Base-by-base conservation (phyloP, 1,140 invertebrate genomes). In the Branchinecta lindahli region DNA sequence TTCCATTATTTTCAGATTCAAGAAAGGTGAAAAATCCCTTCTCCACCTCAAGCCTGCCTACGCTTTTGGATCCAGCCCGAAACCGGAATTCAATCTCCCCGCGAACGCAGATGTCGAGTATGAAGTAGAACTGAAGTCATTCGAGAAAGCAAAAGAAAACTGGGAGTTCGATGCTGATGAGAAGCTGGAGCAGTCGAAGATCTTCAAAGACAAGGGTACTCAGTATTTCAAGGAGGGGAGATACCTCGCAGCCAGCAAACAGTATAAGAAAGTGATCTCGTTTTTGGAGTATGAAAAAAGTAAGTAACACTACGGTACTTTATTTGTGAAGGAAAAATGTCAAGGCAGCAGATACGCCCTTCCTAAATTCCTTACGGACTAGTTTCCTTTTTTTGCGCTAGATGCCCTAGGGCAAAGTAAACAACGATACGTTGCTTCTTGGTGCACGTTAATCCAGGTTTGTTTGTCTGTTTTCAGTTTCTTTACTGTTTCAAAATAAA, bases 171-270 rank as follows among this genome's bases (percentile, higher is more conserved):
- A 90, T 71, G 81, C 78, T 15, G 77, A 82, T 8, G 88, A 96
- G 76, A 91, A 90, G 76, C 74, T 98, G 18, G 86, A 90, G 69
- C 86, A 91, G 75, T 86, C 90, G 0, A 87, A 88, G 77, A 80
- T 88, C 7, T 87, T 85, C 65, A 98, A 98, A 81, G 88, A 90
- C 68, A 95, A 92, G 79, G 95, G 94, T 68, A 96, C 92, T 0
- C 84, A 85, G 52, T 97, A 91, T 78, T 96, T 96, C 75, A 95
- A 94, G 78, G 80, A 82, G 4, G 84, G 81, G 68, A 92, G 94
- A 76, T 88, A 85, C 74, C 77, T 81, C 66, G 72, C 93, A 70
- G 93, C 95, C n/a, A 83, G 88, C 46, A 93, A 90, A 79, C 89
- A 93, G 82, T 98, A 97, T 77, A 87, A 87, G 72, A 89, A 88